A percentile compares a stretch with the other conserved stretches of the same genome.
phyloP scores from a whole-genome alignment of 2,888 invertebrate genomes.

The Sinotaia quadrata region DNA sequence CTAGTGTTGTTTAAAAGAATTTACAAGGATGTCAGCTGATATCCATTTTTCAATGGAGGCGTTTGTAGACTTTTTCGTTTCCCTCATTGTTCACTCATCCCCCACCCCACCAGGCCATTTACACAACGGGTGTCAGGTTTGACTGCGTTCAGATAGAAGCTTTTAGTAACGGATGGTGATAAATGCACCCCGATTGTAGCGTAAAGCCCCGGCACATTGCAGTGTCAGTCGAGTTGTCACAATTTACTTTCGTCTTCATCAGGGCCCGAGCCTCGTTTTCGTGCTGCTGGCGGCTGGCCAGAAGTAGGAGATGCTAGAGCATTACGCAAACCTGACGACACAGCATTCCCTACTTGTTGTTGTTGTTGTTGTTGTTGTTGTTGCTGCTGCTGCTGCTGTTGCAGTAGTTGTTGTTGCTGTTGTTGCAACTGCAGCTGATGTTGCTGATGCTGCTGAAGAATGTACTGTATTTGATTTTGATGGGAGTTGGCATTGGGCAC shows the following conservation, averaged over 20 bases:
- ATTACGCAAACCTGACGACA: conserved; percentile 8
- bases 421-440: neutral
- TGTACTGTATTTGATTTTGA: conserved; percentile 1
- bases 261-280: conserved; percentile 30
- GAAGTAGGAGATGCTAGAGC: neutral
- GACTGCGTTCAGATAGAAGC: too few relatives aligned
- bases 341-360: conserved; percentile 17
- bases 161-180: neutral
- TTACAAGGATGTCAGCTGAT: too few relatives aligned
- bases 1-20: too few relatives aligned
- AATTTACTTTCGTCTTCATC: conserved; percentile 44
- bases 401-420: neutral
- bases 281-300: neutral
- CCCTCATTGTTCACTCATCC: too few relatives aligned
- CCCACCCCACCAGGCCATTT: too few relatives aligned
- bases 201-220: neutral
- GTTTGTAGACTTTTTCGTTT: too few relatives aligned
- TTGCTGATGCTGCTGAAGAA: too few relatives aligned
- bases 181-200: neutral
- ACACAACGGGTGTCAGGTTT: too few relatives aligned
- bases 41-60: too few relatives aligned
- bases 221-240: too few relatives aligned
- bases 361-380: neutral
- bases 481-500: conserved; percentile 26
- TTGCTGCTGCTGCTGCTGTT: neutral